A percentile compares a stretch with the other conserved stretches of the same genome.
phyloP scores from a whole-genome alignment of 1,140 invertebrate species.

The Coelopa frigida region DNA sequence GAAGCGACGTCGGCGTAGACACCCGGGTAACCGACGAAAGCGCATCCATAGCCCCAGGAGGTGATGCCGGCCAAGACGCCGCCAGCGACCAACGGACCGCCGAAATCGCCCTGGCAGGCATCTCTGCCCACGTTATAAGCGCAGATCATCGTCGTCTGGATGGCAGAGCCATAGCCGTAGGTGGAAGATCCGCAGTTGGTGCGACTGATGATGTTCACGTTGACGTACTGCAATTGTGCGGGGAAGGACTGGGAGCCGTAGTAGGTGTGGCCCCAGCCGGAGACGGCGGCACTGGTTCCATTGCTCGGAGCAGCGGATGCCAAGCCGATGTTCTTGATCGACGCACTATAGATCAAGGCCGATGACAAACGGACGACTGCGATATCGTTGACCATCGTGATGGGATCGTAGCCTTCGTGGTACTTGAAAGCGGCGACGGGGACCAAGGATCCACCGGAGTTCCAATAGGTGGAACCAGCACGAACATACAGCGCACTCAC shows the following conservation, averaged over 20 bases:
- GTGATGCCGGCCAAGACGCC: constrained; percentile 50
- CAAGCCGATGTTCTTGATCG: constrained; percentile 40
- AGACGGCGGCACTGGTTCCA: constrained; percentile 30
- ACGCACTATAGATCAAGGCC: constrained; percentile 27
- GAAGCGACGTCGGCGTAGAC: constrained; percentile 52
- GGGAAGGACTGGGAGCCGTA: constrained; percentile 17
- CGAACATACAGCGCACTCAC: constrained; percentile 21
- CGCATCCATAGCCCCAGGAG: constrained; percentile 58
- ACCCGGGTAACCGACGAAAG: constrained; percentile 47
- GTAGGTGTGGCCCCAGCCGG: constrained; percentile 45
- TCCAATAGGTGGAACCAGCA: constrained; percentile 31
- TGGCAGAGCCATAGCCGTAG: constrained; percentile 24
- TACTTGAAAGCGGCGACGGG: constrained; percentile 21
- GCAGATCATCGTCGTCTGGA: constrained; percentile 29
- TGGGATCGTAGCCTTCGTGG: constrained; percentile 30
- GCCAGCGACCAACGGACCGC: constrained; percentile 29
- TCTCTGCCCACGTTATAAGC: constrained; percentile 23
- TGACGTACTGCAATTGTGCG: constrained; percentile 23
- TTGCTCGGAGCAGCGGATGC: constrained; percentile 24
- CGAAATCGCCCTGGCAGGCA: constrained; percentile 36
- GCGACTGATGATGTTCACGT: constrained; percentile 24
- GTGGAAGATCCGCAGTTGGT: constrained; percentile 13
- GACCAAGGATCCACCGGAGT: constrained; percentile 20
- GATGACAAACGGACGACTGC: constrained; percentile 44
- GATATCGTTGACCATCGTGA: constrained; percentile 47